A percentile compares a stretch with the other conserved stretches of the same genome.
Conservation (phyloP, 2,113 vertebrate genomes). For the Halcyon senegalensis region DNA sequence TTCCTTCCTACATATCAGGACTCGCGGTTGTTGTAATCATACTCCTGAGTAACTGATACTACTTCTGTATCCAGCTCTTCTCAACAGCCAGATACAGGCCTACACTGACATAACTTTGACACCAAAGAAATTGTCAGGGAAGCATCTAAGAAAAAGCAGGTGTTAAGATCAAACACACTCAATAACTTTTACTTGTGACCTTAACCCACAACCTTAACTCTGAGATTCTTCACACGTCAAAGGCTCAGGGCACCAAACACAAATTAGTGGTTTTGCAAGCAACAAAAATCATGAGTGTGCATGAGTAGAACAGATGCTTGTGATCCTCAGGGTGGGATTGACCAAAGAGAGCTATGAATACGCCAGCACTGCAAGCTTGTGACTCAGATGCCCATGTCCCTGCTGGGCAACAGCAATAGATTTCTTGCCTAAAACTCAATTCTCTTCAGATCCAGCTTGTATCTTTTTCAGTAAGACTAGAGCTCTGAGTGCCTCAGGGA, state of each 20-base stretch:
- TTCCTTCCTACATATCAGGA: not conserved
- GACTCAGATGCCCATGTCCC: not conserved
- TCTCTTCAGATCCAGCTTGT: not conserved
- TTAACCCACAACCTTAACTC: not conserved
- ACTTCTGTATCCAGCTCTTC: not conserved
- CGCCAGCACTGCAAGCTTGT: not conserved
- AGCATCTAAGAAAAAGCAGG: not conserved
- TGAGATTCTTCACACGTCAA: not conserved
- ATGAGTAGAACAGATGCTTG: not conserved
- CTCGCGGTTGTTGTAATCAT: not conserved
- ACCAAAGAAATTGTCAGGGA: not conserved
- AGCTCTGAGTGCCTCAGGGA: not conserved
- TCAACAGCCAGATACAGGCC: not conserved
- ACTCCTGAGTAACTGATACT: not conserved
- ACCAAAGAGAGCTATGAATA: not conserved
- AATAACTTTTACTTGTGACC: not conserved
- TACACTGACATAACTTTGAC: not conserved
- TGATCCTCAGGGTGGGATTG: constrained; percentile 2
- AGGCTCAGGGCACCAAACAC: not conserved
- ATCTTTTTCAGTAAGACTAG: not conserved
- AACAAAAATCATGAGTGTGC: not conserved
- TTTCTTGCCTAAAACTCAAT: not conserved
- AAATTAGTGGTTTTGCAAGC: not conserved
- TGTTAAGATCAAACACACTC: not conserved
- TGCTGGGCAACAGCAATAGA: not conserved